Evolutionary conservation across 1,140 invertebrate genomes (phyloP).

Genomic region (Eriocheir sinensis): DNA sequence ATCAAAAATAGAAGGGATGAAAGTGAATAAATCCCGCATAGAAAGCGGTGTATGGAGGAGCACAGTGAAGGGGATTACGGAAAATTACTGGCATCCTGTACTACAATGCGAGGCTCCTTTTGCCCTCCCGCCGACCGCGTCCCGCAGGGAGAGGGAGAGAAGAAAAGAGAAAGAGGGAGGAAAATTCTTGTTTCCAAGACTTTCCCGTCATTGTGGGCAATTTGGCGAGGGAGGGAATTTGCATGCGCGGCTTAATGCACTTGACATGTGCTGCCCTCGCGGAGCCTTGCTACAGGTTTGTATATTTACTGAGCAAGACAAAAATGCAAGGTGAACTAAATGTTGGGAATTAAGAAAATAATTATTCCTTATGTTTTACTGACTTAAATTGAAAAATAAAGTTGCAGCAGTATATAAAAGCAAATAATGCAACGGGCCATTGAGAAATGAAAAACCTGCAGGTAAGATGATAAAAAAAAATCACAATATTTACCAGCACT

Average conservation of each 20-base stretch:
- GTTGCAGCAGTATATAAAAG: too few relatives aligned
- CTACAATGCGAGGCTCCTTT: neutral
- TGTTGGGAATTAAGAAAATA: too few relatives aligned
- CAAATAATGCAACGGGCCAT: too few relatives aligned
- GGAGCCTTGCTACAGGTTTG: too few relatives aligned
- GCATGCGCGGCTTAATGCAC: neutral
- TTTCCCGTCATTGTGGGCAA: neutral
- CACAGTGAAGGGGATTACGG: constrained; percentile 11
- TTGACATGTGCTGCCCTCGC: neutral
- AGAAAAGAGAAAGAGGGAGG: neutral
- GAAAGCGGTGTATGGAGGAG: constrained; percentile 1
- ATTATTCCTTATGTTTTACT: too few relatives aligned
- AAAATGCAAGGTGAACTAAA: too few relatives aligned
- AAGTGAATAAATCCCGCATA: constrained; percentile 12
- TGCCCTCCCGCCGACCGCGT: constrained; percentile 7
- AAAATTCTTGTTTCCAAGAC: neutral
- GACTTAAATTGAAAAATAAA: too few relatives aligned
- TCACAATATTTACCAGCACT: too few relatives aligned
- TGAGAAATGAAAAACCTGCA: too few relatives aligned
- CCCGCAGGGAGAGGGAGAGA: neutral
- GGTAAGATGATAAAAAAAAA: too few relatives aligned
- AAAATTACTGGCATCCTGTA: constrained; percentile 15
- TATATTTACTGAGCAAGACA: too few relatives aligned
- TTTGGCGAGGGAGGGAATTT: neutral
- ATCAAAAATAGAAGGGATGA: constrained; percentile 25